These are phyloP conservation scores for Gopherus evgoodei DNA, from an alignment of 2,113 vertebrate genomes.

Conservation along the genomic window DNA sequence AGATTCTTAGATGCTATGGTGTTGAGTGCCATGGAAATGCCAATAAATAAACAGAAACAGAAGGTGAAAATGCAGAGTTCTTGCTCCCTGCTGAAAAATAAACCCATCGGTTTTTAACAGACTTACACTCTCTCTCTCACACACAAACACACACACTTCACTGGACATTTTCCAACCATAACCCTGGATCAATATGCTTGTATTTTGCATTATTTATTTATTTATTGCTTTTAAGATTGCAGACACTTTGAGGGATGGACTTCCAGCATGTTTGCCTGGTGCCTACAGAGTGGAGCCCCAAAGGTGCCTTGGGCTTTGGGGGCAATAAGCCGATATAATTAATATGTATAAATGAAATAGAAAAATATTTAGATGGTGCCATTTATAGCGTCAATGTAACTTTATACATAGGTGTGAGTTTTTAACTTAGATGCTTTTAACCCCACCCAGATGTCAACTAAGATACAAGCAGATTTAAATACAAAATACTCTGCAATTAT, in stretches of 20 bases:
- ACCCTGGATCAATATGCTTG: too few relatives aligned
- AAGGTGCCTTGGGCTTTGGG: background rate
- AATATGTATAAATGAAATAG: background rate
- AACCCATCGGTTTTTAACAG: background rate
- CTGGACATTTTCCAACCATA: too few relatives aligned
- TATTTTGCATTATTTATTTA: too few relatives aligned
- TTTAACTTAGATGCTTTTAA: conserved; percentile 10
- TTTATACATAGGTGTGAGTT: fast-evolving
- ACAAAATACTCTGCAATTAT: too few relatives aligned
- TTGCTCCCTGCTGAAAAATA: background rate
- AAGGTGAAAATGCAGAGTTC: background rate
- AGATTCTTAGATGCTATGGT: background rate
- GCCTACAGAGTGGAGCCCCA: background rate
- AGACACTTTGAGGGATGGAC: too few relatives aligned
- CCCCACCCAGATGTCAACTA: background rate
- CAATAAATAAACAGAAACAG: background rate
- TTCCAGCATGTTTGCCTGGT: background rate
- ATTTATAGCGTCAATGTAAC: background rate
- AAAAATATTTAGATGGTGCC: background rate
- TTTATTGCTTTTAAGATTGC: too few relatives aligned
- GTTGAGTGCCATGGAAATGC: background rate
- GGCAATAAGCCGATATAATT: background rate
- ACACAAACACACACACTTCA: too few relatives aligned
- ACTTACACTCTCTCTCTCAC: too few relatives aligned
- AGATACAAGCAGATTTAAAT: background rate